phyloP scores from a whole-genome alignment of 2,888 invertebrate species.

The Leucoma salicis region DNA sequence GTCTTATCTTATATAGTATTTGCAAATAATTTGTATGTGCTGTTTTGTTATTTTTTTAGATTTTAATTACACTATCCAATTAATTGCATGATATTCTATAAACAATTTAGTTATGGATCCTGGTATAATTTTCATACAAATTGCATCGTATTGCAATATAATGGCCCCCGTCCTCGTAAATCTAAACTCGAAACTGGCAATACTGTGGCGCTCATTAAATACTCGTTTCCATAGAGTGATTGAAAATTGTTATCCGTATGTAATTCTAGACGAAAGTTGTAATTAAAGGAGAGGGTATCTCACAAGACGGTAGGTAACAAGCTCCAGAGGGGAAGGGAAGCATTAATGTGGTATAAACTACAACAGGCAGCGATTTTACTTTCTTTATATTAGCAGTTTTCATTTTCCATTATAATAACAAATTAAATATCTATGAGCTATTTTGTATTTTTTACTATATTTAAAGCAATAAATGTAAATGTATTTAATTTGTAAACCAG shows the following conservation, averaged over 20 bases:
- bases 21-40: too few relatives aligned
- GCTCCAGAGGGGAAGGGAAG: slow-evolving; percentile 45
- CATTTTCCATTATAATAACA: too few relatives aligned
- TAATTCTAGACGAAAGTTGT: slow-evolving; percentile 75
- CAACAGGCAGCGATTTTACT: slow-evolving; percentile 6
- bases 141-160: slow-evolving; percentile 27
- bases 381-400: too few relatives aligned
- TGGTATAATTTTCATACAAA: slow-evolving; percentile 10
- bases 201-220: slow-evolving; percentile 42
- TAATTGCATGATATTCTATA: not conserved
- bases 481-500: too few relatives aligned
- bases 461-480: too few relatives aligned
- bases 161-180: slow-evolving; percentile 27
- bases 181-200: slow-evolving; percentile 35
- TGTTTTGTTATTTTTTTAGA: not conserved
- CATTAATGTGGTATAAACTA: slow-evolving; percentile 18
- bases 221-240: slow-evolving; percentile 39
- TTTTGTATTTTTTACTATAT: too few relatives aligned
- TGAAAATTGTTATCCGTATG: slow-evolving; percentile 57
- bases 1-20: too few relatives aligned
- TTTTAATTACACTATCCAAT: not conserved
- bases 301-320: slow-evolving; percentile 71
- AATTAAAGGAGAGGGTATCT: slow-evolving; percentile 69
- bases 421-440: too few relatives aligned
- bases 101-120: not conserved